Conservation (phyloP, 2,888 invertebrate genomes). For the Nemotelus pantherinus region DNA sequence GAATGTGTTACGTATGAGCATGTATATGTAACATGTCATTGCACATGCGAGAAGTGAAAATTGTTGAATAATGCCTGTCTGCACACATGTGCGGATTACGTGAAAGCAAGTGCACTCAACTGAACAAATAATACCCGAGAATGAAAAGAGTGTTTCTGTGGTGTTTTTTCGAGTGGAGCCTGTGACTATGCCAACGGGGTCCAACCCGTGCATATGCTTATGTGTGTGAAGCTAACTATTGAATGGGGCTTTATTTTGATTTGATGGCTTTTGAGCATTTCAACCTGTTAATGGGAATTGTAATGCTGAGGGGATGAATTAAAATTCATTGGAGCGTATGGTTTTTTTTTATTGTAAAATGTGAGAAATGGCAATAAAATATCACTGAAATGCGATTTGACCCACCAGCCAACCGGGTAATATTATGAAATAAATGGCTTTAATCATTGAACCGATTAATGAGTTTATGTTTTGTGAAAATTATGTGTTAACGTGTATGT, state of each 20-base stretch:
- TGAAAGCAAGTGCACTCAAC: conserved; percentile 5
- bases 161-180: neutral
- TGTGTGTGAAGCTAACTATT: no score
- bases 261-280: conserved; percentile 6
- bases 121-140: neutral
- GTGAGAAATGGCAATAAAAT: no score
- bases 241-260: neutral
- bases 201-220: no score
- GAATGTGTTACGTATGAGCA: neutral
- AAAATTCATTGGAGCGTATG: neutral
- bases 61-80: no score
- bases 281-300: neutral
- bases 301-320: neutral
- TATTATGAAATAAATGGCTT: no score
- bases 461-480: no score
- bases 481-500: no score
- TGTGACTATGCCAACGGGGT: neutral
- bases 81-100: neutral
- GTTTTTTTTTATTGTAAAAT: neutral
- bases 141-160: neutral
- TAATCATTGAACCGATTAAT: no score
- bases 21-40: neutral
- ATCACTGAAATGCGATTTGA: no score
- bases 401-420: no score
- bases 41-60: no score